phyloP scores from a whole-genome alignment of 2,113 vertebrate species.

The Calonectris borealis region DNA sequence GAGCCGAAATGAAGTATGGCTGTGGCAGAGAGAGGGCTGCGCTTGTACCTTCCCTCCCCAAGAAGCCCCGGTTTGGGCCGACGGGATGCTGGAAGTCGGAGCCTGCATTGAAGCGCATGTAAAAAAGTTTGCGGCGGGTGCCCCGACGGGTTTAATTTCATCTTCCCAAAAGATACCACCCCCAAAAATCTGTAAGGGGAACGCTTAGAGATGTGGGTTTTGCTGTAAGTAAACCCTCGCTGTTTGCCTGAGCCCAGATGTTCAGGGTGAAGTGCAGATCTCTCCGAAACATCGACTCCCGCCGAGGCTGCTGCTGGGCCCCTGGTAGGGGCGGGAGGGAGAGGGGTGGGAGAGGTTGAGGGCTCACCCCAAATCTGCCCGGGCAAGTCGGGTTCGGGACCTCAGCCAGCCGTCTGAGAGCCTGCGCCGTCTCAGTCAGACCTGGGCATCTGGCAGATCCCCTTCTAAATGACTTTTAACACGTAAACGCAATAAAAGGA shows the following conservation, averaged over 20 bases:
- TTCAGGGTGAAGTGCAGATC: background rate
- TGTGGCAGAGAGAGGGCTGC: background rate
- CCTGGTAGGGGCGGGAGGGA: background rate
- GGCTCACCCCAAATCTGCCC: background rate
- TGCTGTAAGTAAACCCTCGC: background rate
- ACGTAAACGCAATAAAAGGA: background rate
- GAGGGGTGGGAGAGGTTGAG: background rate
- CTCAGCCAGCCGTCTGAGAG: background rate
- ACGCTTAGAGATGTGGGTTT: background rate
- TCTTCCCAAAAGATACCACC: background rate
- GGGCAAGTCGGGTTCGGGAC: background rate
- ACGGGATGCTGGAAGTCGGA: background rate
- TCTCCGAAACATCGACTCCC: rapidly evolving
- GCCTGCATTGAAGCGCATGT: rapidly evolving
- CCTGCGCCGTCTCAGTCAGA: background rate
- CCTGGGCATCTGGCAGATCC: background rate
- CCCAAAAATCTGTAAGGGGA: background rate
- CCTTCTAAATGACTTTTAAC: conserved; percentile 12
- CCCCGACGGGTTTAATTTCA: background rate
- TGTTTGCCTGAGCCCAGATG: background rate
- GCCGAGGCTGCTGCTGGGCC: background rate
- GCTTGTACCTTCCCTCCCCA: background rate
- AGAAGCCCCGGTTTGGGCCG: rapidly evolving
- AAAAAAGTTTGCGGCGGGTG: background rate
- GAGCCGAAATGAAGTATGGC: background rate